phyloP scores from a whole-genome alignment of 2,113 vertebrate species.

The Fregata magnificens region DNA sequence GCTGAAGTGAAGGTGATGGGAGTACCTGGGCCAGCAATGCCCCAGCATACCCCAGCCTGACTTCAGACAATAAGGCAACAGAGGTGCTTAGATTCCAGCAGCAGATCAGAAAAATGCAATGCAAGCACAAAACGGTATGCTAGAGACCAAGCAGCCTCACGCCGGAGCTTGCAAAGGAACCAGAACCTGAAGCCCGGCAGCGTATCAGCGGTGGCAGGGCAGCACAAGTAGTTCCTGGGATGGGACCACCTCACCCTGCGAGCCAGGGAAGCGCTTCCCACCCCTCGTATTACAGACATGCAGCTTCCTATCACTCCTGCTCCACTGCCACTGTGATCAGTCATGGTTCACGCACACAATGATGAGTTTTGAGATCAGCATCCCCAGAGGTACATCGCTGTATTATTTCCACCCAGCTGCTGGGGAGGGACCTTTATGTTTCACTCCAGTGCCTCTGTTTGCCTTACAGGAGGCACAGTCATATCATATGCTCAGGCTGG shows the following conservation, averaged over 20 bases:
- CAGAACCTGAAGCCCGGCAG: background rate
- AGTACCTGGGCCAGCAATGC: background rate
- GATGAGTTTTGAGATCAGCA: background rate
- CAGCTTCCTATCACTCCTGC: accelerated
- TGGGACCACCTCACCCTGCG: accelerated
- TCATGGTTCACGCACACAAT: accelerated
- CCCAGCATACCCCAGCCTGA: background rate
- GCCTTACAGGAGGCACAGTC: background rate
- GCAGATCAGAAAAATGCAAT: background rate
- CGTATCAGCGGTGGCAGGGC: accelerated
- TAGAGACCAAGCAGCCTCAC: background rate
- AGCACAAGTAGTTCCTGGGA: background rate
- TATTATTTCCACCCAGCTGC: background rate
- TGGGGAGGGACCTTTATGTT: background rate
- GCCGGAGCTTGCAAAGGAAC: background rate
- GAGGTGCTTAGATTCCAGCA: too few species aligned
- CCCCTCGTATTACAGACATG: accelerated
- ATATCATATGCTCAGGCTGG: accelerated
- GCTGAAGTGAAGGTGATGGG: background rate
- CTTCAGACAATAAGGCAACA: too few species aligned
- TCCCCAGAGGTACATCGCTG: accelerated
- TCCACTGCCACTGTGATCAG: accelerated
- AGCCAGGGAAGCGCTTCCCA: accelerated
- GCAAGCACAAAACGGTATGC: too few species aligned
- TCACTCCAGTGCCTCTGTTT: background rate